These are phyloP conservation scores for Balanococcus diminutus DNA, from an alignment of 2,888 invertebrate species.

Conservation along the genomic window DNA sequence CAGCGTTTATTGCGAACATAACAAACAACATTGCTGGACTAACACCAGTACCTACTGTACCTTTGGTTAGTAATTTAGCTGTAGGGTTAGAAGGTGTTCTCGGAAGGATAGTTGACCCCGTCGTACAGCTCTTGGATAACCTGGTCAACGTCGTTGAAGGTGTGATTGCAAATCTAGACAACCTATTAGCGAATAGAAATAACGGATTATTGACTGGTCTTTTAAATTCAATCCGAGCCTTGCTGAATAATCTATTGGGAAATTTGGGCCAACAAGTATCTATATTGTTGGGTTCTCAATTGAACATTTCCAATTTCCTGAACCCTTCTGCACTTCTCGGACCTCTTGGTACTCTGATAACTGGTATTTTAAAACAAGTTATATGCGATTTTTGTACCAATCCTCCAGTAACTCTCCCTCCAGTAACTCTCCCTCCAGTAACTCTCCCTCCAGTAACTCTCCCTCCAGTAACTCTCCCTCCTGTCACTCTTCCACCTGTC, in stretches of 20 bases:
- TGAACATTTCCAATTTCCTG: not conserved
- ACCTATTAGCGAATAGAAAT: not conserved
- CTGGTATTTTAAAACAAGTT: not conserved
- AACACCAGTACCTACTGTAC: not conserved
- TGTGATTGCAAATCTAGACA: not conserved
- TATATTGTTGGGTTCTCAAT: not conserved
- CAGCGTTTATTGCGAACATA: too few species aligned
- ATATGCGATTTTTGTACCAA: slow-evolving; percentile 5
- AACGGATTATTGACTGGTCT: not conserved
- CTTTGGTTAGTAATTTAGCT: not conserved
- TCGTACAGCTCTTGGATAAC: not conserved
- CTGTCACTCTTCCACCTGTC: not conserved
- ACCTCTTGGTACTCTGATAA: slow-evolving; percentile 31
- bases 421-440: not conserved
- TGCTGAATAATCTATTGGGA: not conserved
- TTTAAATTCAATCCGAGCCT: not conserved
- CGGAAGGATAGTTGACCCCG: too few species aligned
- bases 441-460: not conserved
- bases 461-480: not conserved
- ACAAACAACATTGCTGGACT: not conserved
- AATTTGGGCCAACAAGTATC: not conserved
- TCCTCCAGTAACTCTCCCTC: not conserved
- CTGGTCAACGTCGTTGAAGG: not conserved
- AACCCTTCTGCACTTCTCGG: not conserved
- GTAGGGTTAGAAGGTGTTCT: not conserved